These are phyloP conservation scores for Oreohelix idahoensis DNA, from an alignment of 1,140 invertebrate genomes.

Conservation along the genomic window DNA sequence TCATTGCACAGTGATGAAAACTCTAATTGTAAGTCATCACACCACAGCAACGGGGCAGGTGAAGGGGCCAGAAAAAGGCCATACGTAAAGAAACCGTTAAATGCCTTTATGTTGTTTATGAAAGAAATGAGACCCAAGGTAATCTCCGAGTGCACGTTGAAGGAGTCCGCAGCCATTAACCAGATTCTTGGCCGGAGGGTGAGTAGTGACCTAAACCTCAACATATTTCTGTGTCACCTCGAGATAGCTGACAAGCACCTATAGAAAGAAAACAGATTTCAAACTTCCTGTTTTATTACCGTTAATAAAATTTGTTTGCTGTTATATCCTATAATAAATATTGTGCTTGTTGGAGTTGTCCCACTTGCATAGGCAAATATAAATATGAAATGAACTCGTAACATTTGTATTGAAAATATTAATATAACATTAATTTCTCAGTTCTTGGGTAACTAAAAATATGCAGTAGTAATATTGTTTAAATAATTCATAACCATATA, in stretches of 20 bases:
- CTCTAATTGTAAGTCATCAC: constrained; percentile 35
- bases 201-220: constrained; percentile 45
- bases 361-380: no score
- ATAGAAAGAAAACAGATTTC: no score
- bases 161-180: constrained; percentile 99
- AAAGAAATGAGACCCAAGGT: constrained; percentile 99
- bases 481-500: no score
- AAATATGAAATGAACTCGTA: no score
- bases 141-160: constrained; percentile 96
- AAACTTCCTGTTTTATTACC: no score
- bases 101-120: constrained; percentile 99
- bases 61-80: constrained; percentile 72
- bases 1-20: constrained; percentile 37
- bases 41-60: background rate
- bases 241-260: background rate
- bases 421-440: no score
- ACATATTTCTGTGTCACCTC: background rate
- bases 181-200: constrained; percentile 98
- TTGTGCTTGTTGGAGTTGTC: no score
- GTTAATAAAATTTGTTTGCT: no score
- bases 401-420: no score
- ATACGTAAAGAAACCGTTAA: constrained; percentile 99
- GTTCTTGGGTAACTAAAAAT: no score
- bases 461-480: no score
- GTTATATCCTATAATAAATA: no score